Base-by-base conservation (phyloP, 2,888 invertebrate genomes). In the Thera obeliscata region DNA sequence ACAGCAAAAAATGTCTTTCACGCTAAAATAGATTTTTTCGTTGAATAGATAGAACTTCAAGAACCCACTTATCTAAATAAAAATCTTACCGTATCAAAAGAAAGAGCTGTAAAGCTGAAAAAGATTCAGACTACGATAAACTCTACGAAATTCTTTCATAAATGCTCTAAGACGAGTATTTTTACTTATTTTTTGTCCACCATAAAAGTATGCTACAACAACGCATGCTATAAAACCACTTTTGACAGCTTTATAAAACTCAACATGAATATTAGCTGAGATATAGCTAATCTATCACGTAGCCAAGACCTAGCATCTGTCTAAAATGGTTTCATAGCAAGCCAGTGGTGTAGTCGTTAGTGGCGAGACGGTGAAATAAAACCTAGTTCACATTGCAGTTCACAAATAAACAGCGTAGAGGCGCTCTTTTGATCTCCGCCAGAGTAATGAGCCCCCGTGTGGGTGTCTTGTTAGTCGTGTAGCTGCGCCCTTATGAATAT, bases 341-440 rank as follows among this genome's bases (percentile, higher is more conserved):
- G 50, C 58, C 43, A 33, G 57, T 7, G 12, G n/a, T 61, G 64
- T 58, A 48, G 66, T 69, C 69, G 69, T 69, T 69, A 69, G 66
- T 57, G 56, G 9, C 58, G 63, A 63, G 60, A 65, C 65, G 69
- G 43, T 60, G 63, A 69, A 69, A 69, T 69, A 69, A 69, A 69
- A 69, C 69, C 56, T 66, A 60, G 69, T 66, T 66, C 69, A 69
- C 69, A 66, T 66, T 61, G 66, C 69, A 69, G 75, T 70, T 69
- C 74, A 78, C 83, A 86, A 86, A 86, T 83, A 86, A 83, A 85
- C 81, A 74, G 73, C 64, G 72, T 77, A 73, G 78, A 81, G 77
- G 66, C 71, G 75, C 76, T 78, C 82, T 83, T 85, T 86, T 83
- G 82, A 83, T 80, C 82, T 74, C 77, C 67, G 75, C 70, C 64